Conservation (phyloP, 23 tunicate species). For the Styela plicata region DNA sequence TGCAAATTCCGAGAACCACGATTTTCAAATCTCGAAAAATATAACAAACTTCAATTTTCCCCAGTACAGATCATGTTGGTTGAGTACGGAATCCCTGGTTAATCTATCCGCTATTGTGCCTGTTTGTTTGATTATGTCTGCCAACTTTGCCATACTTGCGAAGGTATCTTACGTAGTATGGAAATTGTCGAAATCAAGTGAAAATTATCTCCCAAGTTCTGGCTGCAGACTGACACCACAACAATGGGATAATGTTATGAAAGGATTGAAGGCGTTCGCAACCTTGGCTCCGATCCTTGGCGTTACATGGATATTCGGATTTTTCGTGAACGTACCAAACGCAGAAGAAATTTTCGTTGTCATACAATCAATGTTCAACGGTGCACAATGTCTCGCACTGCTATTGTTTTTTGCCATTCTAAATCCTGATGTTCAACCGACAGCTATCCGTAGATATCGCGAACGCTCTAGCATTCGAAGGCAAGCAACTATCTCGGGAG, state of each 20-base stretch:
- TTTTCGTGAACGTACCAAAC: neutral
- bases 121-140: neutral
- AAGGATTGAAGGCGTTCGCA: neutral
- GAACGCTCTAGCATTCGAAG: neutral
- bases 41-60: neutral
- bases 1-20: neutral
- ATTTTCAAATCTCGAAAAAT: neutral
- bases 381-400: neutral
- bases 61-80: neutral
- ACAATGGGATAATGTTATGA: neutral
- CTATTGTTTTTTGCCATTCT: neutral
- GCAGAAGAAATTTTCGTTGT: neutral
- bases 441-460: neutral
- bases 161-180: neutral
- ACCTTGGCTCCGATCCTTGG: neutral
- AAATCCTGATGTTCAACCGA: neutral
- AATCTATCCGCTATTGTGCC: conserved; percentile 2
- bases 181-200: neutral
- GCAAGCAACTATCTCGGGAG: neutral
- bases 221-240: neutral
- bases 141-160: neutral
- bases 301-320: neutral
- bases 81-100: neutral
- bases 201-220: neutral
- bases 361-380: neutral